Conservation (phyloP, 2,113 vertebrate species). For the Lophochroa leadbeateri region DNA sequence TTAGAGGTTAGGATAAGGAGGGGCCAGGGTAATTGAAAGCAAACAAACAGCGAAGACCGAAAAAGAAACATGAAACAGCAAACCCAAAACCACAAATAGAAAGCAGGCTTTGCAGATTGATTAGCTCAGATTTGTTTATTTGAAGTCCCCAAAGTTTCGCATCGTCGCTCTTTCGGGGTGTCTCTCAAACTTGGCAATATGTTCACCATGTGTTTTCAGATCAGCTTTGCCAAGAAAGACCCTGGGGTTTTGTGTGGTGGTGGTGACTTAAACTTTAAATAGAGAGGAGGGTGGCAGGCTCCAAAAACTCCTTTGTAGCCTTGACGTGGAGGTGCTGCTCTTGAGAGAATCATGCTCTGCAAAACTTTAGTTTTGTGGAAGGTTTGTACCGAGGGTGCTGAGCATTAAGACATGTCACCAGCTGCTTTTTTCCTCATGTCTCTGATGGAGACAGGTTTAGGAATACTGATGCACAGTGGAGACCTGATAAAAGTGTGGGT, state of each 20-base stretch:
- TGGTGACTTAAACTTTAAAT: background rate
- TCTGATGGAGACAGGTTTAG: background rate
- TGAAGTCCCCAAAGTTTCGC: constrained; percentile 39
- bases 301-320: background rate
- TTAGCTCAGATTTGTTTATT: constrained; percentile 54
- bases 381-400: background rate
- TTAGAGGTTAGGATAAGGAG: constrained; percentile 3
- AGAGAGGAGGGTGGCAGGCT: background rate
- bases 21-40: constrained; percentile 7
- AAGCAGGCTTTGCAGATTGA: constrained; percentile 50
- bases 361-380: rapidly evolving
- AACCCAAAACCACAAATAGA: constrained; percentile 53
- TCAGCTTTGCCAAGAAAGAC: background rate
- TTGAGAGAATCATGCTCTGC: background rate
- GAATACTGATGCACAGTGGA: background rate
- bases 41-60: constrained; percentile 49
- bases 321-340: background rate
- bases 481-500: background rate
- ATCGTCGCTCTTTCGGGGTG: background rate
- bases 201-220: constrained; percentile 28
- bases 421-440: background rate
- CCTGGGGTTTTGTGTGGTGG: background rate
- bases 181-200: background rate
- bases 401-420: background rate
- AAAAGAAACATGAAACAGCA: constrained; percentile 56